phyloP scores from a whole-genome alignment of 2,113 vertebrate genomes.

The Enhydra lutris region DNA sequence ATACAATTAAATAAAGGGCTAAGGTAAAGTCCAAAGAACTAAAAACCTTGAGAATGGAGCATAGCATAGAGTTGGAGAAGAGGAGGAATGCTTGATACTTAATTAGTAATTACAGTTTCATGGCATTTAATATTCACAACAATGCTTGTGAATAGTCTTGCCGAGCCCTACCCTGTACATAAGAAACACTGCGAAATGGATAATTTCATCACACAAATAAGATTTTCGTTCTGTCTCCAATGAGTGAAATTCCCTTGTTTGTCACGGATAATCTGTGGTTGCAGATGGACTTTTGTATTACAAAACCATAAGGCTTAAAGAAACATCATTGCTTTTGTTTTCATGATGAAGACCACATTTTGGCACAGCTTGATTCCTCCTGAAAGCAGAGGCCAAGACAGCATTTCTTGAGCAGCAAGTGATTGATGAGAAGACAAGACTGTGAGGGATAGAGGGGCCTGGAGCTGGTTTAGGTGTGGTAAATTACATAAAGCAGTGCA shows the following conservation, averaged over 20 bases:
- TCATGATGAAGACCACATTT: background rate
- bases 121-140: background rate
- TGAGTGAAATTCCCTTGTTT: background rate
- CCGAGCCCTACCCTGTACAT: background rate
- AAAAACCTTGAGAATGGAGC: background rate
- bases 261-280: background rate
- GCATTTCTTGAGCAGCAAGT: background rate
- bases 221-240: background rate
- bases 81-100: background rate
- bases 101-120: background rate
- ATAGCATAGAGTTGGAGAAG: background rate
- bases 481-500: background rate
- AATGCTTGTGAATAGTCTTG: background rate
- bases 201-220: background rate
- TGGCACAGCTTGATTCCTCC: background rate
- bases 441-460: background rate
- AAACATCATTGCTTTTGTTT: background rate
- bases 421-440: background rate
- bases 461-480: background rate
- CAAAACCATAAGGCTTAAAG: background rate
- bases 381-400: background rate
- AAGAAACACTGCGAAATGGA: background rate
- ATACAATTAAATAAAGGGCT: background rate
- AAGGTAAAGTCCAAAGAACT: background rate
- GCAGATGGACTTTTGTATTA: background rate